Base-by-base conservation (phyloP, 2,113 vertebrate species). In the Cheilinus undulatus region DNA sequence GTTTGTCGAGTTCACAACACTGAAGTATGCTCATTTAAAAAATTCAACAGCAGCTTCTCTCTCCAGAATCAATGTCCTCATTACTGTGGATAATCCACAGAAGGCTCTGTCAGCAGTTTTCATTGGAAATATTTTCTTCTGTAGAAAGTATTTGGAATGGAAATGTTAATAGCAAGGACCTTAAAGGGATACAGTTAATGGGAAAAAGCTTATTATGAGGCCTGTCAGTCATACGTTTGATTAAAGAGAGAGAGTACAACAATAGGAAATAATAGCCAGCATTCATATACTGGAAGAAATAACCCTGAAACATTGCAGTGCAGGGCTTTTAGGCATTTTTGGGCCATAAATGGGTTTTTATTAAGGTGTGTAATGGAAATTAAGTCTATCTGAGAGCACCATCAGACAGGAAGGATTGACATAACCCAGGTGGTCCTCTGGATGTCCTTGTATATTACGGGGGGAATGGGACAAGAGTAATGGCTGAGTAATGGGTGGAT, bases 51-150 rank as follows among this genome's bases (percentile, higher is more conserved):
- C 50, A 26, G 22, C n/a, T 27, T 67, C 27, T 54, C 32, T 67
- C 69, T 56, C 48, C 66, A 65, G 46, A 69, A 78, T 79, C 51
- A 48, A 64, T 54, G 46, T 38, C 63, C 54, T n/a, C 15, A 34
- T 51, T 69, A 46, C 34, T 36, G 10, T 42, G 46, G 38, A 53
- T 68, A 50, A 76, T 54, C 62, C 32, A 40, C n/a, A 20, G 4
- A 56, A 19, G 38, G 48, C 28, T 28, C 20, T n/a, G 40, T 58
- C 62, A 59, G 59, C 53, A 58, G 30, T 58, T 81, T 40, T 56
- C 20, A 46, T 11, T 8, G 51, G 36, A 42, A 59, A 26, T 7
- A 0, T 56, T 69, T n/a, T 30, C 22, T 61, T 50, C 26, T 51
- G 53, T 27, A 27, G 3, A 46, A 63, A 23, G 32, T 23, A 13